Conservation (phyloP, 2,888 invertebrate species). For the Luperina testacea region DNA sequence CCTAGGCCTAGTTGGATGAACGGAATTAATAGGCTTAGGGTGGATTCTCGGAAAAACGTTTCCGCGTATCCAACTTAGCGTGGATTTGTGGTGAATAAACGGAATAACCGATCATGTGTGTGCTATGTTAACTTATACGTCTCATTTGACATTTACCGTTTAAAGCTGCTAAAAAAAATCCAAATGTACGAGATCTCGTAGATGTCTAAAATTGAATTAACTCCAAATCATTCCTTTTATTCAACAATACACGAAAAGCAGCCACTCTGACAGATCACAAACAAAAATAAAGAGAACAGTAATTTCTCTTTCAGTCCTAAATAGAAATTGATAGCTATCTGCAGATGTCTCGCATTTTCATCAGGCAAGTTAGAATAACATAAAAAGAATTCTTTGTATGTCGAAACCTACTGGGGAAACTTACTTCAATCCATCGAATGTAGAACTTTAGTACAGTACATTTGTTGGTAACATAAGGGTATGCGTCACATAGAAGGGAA, state of each 20-base stretch:
- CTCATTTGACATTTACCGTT: not conserved
- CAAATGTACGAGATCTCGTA: not conserved
- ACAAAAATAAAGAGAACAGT: slow-evolving; percentile 6
- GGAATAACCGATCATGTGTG: too few species aligned
- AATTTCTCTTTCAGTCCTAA: slow-evolving; percentile 12
- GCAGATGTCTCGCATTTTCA: slow-evolving; percentile 36
- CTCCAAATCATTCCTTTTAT: slow-evolving; percentile 3
- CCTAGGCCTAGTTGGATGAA: too few species aligned
- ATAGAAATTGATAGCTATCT: slow-evolving; percentile 50
- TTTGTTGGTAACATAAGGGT: slow-evolving; percentile 7
- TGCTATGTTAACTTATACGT: not conserved
- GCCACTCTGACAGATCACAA: slow-evolving; percentile 10
- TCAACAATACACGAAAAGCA: slow-evolving; percentile 2
- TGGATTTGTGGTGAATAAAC: not conserved
- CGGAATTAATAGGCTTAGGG: too few species aligned
- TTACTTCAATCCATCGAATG: slow-evolving; percentile 43
- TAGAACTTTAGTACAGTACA: slow-evolving; percentile 34
- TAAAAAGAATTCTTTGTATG: slow-evolving; percentile 46
- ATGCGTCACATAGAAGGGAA: not conserved
- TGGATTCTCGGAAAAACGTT: too few species aligned
- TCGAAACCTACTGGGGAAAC: slow-evolving; percentile 18
- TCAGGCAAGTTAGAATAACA: slow-evolving; percentile 23
- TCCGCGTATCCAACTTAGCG: too few species aligned
- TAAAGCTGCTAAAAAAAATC: not conserved
- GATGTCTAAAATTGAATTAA: not conserved